phyloP scores from a whole-genome alignment of 2,888 invertebrate genomes.

The Callinectes sapidus region DNA sequence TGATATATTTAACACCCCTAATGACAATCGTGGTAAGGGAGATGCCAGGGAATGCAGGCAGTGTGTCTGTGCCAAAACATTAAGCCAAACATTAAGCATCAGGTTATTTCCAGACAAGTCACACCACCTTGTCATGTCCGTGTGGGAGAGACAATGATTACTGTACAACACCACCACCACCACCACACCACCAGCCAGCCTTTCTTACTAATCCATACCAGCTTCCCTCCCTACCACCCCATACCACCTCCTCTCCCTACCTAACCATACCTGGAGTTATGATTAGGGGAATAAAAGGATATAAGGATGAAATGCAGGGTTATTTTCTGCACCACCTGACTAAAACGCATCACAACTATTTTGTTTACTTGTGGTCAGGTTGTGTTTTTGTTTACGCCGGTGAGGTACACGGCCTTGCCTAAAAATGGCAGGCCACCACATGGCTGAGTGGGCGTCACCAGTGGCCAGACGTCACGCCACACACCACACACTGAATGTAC shows the following conservation, averaged over 20 bases:
- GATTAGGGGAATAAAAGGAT: neutral
- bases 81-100: neutral
- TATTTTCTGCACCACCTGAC: neutral
- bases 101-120: neutral
- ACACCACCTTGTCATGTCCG: no score
- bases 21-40: neutral
- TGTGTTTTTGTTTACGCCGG: constrained; percentile 4
- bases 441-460: neutral
- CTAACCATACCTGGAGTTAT: neutral
- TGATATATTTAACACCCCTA: neutral
- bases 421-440: neutral
- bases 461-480: neutral
- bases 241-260: neutral
- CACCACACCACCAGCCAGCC: neutral
- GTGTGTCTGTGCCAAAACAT: neutral
- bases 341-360: neutral
- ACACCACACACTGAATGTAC: neutral
- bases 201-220: no score
- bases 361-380: neutral
- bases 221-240: no score
- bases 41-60: constrained; percentile 13
- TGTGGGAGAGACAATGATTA: no score
- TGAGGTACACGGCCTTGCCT: neutral
- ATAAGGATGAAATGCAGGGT: neutral
- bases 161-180: no score